Evolutionary conservation across 2,113 vertebrate genomes (phyloP), one percentile per base, ranked within the genome.

Genomic region (Otus sunia): DNA sequence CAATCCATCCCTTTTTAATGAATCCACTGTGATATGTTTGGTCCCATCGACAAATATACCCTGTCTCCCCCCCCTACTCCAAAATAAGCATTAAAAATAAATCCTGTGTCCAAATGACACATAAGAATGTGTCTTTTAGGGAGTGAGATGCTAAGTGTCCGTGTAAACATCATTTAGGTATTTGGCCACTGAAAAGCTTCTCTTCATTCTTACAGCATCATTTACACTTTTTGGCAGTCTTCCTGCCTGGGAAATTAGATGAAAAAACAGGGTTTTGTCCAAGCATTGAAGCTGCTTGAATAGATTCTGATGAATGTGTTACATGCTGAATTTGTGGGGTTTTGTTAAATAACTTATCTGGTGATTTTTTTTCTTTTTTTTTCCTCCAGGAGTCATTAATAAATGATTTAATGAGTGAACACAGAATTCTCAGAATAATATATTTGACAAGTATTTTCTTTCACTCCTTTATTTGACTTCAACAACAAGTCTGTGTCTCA

Each of bases 1-100:
- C 96, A 94, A 97, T 96, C 97, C 96, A 96, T 97, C 95, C 97
- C 92, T 97, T 94, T 97, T 52, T 98, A 98, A 98, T 97, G 98
- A 98, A 97, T 91, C 84, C 91, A 59, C 90, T 68, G 81, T 93
- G 82, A 89, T 93, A 63, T 64, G 52, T 91, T 97, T 39, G 4
- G 89, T 94, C 96, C 92, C 1, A 12, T 86, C 93, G 88, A 96
- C 96, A 96, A 94, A 94, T 50, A 63, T 2, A 74, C 49, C 56
- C 68, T 41, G 36, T 64, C 45, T 76, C 23, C 53, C 58, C 53
- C 58, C 73, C 27, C 6, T 30, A 14, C 66, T 66, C 62, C 60
- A 56, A 83, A 94, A 90, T 60, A 50, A 66, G 60, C 29, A 56
- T 76, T 56, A 21, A 39, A 58, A n/a, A 41, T 2, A 85, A 85